A percentile compares a stretch with the other conserved stretches of the same genome.
Evolutionary conservation across 2,797 vertebrate species (phyloP).

Genomic region (Onychomys leucogaster): DNA sequence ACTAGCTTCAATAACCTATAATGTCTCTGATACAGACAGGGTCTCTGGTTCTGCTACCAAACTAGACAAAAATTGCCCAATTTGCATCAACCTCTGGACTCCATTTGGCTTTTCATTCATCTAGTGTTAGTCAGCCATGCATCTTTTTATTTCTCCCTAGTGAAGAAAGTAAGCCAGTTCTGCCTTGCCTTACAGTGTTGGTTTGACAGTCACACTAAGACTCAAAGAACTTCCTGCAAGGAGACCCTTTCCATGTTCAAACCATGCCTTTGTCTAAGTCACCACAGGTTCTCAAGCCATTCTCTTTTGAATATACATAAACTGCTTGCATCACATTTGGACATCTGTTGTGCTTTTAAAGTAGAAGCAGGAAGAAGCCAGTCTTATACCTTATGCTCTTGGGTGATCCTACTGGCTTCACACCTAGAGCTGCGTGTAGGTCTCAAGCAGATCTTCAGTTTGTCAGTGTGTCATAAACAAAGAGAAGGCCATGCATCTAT

Average conservation of each 20-base stretch:
- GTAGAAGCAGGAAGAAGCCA: neutral
- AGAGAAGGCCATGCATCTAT: neutral
- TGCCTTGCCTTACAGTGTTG: neutral
- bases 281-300: neutral
- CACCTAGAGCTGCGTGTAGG: neutral
- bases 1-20: neutral
- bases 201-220: neutral
- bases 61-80: neutral
- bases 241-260: neutral
- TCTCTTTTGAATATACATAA: conserved; percentile 15
- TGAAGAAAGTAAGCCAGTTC: neutral
- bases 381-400: neutral
- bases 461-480: neutral
- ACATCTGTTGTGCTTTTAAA: neutral
- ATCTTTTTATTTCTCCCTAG: neutral
- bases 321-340: neutral
- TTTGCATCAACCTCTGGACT: neutral
- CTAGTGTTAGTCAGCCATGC: neutral
- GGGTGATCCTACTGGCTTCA: neutral
- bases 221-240: neutral
- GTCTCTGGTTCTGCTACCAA: neutral
- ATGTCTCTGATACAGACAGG: neutral
- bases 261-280: neutral
- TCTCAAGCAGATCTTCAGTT: neutral
- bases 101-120: neutral